A percentile compares a stretch with the other conserved stretches of the same genome.
Conservation (phyloP, 2,888 invertebrate species). For the Nomada goodeniana region DNA sequence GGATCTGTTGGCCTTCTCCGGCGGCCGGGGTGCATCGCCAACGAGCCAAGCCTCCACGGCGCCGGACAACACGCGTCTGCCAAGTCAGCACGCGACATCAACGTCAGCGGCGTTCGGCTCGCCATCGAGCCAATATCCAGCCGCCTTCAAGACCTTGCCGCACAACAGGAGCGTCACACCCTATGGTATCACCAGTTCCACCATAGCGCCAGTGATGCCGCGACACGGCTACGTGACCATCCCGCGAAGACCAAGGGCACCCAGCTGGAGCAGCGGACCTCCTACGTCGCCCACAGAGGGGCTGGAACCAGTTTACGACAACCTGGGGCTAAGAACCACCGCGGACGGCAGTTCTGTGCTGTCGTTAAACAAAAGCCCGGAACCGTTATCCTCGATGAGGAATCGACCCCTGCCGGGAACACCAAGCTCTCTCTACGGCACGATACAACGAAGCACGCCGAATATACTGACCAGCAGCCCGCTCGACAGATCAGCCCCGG, state of each 20-base stretch:
- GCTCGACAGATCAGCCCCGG: conserved; percentile 82
- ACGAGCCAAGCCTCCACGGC: conserved; percentile 92
- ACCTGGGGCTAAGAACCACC: conserved; percentile 93
- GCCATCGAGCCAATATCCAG: conserved; percentile 84
- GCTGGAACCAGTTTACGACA: conserved; percentile 93
- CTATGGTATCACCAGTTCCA: conserved; percentile 82
- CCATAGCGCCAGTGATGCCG: conserved; percentile 88
- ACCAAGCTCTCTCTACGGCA: conserved; percentile 82
- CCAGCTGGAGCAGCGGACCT: conserved; percentile 91
- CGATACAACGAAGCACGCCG: conserved; percentile 77
- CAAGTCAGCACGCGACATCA: conserved; percentile 80
- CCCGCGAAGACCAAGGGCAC: conserved; percentile 92
- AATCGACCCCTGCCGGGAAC: conserved; percentile 89
- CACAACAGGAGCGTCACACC: conserved; percentile 86
- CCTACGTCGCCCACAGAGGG: conserved; percentile 84
- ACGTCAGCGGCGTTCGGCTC: conserved; percentile 83
- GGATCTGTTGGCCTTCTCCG: conserved; percentile 93
- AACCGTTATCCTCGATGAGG: conserved; percentile 86
- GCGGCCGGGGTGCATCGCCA: conserved; percentile 84
- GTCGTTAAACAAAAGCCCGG: conserved; percentile 90
- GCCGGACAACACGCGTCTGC: conserved; percentile 89
- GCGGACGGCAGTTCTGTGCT: conserved; percentile 93
- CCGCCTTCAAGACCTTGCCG: conserved; percentile 91
- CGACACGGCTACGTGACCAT: conserved; percentile 95
- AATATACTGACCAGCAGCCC: conserved; percentile 76